phyloP scores from a whole-genome alignment of 2,888 invertebrate genomes.

The Eueremaeus valkanovi region DNA sequence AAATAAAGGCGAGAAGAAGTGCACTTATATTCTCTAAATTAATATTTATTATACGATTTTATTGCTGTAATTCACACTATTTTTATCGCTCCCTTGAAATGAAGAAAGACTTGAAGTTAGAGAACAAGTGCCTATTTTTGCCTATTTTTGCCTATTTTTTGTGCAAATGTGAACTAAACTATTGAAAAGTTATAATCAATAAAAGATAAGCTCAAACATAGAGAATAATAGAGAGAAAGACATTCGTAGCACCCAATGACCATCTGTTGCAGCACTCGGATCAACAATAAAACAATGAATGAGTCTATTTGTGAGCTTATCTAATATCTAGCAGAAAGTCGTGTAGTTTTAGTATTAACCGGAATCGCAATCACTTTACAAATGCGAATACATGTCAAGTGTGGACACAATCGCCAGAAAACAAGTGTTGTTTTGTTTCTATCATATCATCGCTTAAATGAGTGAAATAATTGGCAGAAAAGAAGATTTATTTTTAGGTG shows the following conservation, averaged over 20 bases:
- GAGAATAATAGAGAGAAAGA: neutral
- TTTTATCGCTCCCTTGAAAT: constrained; percentile 36
- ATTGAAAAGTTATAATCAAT: constrained; percentile 32
- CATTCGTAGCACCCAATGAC: constrained; percentile 6
- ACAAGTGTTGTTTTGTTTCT: constrained; percentile 32
- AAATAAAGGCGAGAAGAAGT: constrained; percentile 30
- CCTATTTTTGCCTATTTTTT: constrained; percentile 6
- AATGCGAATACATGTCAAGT: neutral
- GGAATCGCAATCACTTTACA: neutral
- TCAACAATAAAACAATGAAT: constrained; percentile 2
- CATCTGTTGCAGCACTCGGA: constrained; percentile 13
- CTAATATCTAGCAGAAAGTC: neutral
- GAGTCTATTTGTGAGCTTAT: neutral
- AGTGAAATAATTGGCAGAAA: constrained; percentile 28
- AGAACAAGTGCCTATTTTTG: constrained; percentile 21
- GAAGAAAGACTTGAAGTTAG: neutral
- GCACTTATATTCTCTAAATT: constrained; percentile 28
- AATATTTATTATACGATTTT: constrained; percentile 24
- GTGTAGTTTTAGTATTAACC: neutral
- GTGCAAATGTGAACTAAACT: too few relatives aligned
- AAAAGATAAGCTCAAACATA: constrained; percentile 22
- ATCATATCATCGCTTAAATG: constrained; percentile 2
- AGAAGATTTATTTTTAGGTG: neutral
- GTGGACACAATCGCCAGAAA: constrained; percentile 7
- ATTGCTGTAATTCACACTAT: constrained; percentile 33